Percentiles rank a stretch among this genome's conserved stretches.
phyloP scores from a whole-genome alignment of 30 jellyfish, hydroid and myxozoan genomes.

The Hydractinia symbiolongicarpus region DNA sequence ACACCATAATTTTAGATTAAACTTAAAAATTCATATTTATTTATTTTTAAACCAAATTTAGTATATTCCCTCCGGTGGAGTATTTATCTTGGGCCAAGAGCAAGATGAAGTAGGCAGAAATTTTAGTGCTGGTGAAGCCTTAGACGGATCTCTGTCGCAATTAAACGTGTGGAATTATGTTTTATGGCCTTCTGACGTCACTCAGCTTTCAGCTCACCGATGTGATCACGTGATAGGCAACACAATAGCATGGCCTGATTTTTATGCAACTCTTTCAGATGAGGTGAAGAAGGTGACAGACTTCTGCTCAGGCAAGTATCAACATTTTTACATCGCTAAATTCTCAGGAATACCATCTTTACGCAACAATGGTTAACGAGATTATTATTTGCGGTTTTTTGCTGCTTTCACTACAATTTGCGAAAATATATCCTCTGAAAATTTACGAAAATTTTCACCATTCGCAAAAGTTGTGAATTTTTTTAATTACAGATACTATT shows the following conservation, averaged over 20 bases:
- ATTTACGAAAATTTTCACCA: no score
- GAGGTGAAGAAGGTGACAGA: constrained; percentile 49
- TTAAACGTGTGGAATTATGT: constrained; percentile 73
- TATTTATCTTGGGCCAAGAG: constrained; percentile 87
- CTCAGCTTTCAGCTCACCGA: constrained; percentile 71
- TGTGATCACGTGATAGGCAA: constrained; percentile 70
- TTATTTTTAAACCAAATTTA: not conserved
- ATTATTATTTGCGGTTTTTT: no score
- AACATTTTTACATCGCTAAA: not conserved
- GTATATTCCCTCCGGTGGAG: constrained; percentile 68
- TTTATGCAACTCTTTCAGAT: constrained; percentile 26
- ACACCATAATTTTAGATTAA: not conserved
- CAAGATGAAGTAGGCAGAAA: constrained; percentile 98
- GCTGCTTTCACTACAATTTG: no score
- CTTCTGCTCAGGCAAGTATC: constrained; percentile 67
- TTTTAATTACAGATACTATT: no score
- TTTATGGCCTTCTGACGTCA: constrained; percentile 45
- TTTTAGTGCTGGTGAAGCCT: constrained; percentile 92
- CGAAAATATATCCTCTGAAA: no score
- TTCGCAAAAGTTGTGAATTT: no score
- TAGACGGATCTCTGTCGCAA: constrained; percentile 78
- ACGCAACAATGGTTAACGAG: no score
- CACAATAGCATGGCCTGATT: constrained; percentile 92
- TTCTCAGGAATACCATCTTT: no score
- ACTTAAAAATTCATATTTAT: not conserved